These are phyloP conservation scores for Sapayoa aenigma DNA, from an alignment of 2,113 vertebrate genomes.

Conservation along the genomic window DNA sequence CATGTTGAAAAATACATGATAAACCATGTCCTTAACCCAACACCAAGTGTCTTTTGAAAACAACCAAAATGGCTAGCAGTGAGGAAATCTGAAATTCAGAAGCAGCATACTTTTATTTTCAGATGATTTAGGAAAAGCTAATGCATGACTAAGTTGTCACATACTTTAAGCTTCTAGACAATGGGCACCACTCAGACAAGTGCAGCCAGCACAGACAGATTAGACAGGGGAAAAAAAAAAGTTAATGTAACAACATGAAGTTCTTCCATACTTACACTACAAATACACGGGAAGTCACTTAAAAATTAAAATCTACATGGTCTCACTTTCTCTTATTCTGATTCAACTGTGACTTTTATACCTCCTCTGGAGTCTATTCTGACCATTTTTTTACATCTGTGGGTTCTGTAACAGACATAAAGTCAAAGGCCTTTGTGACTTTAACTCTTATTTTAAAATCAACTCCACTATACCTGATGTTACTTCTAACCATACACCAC, in stretches of 20 bases:
- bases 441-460: background rate
- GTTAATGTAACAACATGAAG: background rate
- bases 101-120: background rate
- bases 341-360: background rate
- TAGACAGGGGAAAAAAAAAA: background rate
- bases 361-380: background rate
- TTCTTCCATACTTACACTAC: background rate
- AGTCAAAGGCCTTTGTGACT: background rate
- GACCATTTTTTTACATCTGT: background rate
- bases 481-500: background rate
- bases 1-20: background rate
- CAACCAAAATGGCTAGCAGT: background rate
- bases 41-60: background rate
- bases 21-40: background rate
- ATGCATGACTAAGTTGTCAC: background rate
- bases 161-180: background rate
- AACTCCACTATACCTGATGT: background rate
- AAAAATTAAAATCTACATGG: background rate
- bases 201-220: background rate
- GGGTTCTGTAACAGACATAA: background rate
- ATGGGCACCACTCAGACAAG: background rate
- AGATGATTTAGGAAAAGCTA: background rate
- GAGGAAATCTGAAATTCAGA: background rate
- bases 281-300: background rate
- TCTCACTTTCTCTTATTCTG: background rate